Evolutionary conservation across 2,113 vertebrate genomes (phyloP), one percentile per base, ranked within the genome.

Genomic region (Pteruthius melanotis): DNA sequence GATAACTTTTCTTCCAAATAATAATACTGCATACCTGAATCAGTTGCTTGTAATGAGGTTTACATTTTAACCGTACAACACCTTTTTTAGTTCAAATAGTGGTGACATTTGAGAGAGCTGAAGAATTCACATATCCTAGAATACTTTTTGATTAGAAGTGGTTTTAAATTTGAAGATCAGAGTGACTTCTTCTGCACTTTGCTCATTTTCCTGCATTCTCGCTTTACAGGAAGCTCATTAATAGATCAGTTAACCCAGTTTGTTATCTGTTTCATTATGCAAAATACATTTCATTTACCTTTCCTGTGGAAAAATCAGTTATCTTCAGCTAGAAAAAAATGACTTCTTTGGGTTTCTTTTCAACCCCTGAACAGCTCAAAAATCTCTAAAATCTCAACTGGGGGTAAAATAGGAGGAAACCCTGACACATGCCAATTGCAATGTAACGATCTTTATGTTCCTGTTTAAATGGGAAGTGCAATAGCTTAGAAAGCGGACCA

Each of bases 231-330:
- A 97, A 97, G 92, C 97, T 98, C 97, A 97, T 98, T 98, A 98
- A 97, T 93, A 96, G 96, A 96, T 93, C 94, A 70, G 91, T 95
- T 97, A 93, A 94, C 98, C 92, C 98, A 98, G 97, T 98, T 98
- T 98, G 97, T 97, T 97, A 97, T 98, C 97, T 97, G 47, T 96
- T 97, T 98, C 97, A 98, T 98, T 98, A 98, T 98, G 97, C 97
- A 98, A 98, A 98, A 97, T 94, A 97, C 89, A 95, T 96, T 98
- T 98, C 97, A 98, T 97, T 98, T 97, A 98, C 97, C 95, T 97
- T 97, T 98, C 74, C 95, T 95, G 93, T 95, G 71, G 33, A 92
- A 91, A 98, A 97, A 97, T 96, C 97, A 90, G 96, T 96, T 97
- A 94, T 95, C 97, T 98, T 95, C 87, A 95, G 85, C 65, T 76